phyloP scores from a whole-genome alignment of 2,888 invertebrate species.

The Sipha maydis region DNA sequence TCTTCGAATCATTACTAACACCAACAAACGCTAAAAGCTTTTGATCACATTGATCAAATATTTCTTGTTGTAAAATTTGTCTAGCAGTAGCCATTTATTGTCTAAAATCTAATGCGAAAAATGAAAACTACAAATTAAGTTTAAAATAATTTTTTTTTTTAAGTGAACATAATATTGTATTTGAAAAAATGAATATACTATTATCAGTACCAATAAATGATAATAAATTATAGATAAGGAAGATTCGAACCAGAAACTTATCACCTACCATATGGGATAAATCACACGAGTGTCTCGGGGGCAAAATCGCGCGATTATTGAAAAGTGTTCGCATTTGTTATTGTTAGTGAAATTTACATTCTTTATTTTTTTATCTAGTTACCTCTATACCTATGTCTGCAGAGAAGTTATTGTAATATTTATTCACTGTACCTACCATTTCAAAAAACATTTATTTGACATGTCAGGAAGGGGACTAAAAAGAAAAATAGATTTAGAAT shows the following conservation, averaged over 20 bases:
- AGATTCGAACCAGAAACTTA: background rate
- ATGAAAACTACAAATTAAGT: background rate
- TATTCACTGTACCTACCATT: no score
- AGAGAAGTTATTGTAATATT: no score
- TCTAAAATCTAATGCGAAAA: background rate
- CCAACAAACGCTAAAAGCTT: conserved; percentile 80
- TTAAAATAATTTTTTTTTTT: background rate
- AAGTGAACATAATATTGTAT: background rate
- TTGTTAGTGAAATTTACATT: no score
- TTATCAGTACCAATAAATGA: background rate
- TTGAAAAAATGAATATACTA: background rate
- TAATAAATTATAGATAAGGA: background rate
- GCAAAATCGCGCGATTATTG: no score
- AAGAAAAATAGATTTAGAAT: no score
- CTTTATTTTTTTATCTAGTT: no score
- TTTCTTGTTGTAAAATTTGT: conserved; percentile 80
- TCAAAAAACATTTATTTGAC: no score
- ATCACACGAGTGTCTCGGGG: no score
- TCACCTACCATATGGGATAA: no score
- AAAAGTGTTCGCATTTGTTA: no score
- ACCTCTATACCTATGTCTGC: no score
- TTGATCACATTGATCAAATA: conserved; percentile 82
- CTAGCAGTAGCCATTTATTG: conserved; percentile 76
- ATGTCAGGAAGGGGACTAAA: no score
- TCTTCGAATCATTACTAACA: conserved; percentile 82